These are phyloP conservation scores for Hemiscyllium ocellatum DNA, from an alignment of 2,113 vertebrate genomes.

Conservation along the genomic window DNA sequence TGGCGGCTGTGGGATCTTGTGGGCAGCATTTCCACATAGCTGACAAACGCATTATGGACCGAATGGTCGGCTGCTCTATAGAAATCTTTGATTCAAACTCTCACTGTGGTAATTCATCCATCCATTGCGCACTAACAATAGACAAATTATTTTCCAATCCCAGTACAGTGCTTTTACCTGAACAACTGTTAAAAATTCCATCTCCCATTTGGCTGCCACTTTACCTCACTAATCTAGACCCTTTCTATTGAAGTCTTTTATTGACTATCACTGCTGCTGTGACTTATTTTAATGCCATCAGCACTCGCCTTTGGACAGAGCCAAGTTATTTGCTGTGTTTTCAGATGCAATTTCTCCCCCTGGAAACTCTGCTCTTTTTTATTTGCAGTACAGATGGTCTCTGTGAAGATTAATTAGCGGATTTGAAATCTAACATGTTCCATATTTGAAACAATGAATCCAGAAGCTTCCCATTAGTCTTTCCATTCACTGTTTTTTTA, in stretches of 20 bases:
- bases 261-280: neutral
- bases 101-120: neutral
- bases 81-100: neutral
- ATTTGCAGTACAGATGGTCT: neutral
- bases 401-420: constrained; percentile 6
- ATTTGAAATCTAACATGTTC: neutral
- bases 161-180: neutral
- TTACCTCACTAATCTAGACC: neutral
- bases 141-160: neutral
- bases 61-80: neutral
- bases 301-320: neutral
- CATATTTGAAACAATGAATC: neutral
- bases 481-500: too few relatives aligned
- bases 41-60: neutral
- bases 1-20: neutral
- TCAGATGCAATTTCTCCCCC: neutral
- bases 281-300: neutral
- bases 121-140: neutral
- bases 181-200: neutral
- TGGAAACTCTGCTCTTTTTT: neutral
- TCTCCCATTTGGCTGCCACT: neutral
- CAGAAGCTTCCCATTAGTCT: neutral
- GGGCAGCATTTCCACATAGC: neutral
- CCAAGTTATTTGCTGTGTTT: neutral
- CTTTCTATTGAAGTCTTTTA: neutral